Base-by-base conservation (phyloP, 2,113 vertebrate species). In the Oceanites oceanicus region DNA sequence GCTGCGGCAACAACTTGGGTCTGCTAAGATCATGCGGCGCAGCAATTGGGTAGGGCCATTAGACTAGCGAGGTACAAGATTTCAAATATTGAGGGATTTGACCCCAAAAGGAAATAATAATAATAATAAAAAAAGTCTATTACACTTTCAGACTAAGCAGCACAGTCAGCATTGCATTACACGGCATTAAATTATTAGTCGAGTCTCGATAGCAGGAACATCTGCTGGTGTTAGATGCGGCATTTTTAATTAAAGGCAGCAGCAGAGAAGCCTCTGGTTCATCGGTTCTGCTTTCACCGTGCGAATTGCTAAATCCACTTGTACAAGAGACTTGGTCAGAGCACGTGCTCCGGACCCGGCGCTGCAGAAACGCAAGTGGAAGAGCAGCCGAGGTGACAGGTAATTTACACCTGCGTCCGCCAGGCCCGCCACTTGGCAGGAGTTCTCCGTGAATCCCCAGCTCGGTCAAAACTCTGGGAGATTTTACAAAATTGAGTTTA, bases 181-280 rank as follows among this genome's bases (percentile, higher is more conserved):
- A 55, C 0, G 0, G 88, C 77, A 21, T 95, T 91, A 88, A 74
- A 94, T 97, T 92, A 89, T 80, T 89, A 91, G 88, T 83, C 1
- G 1, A 74, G 71, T 85, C 86, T 94, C 6, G 6, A 66, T 36
- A 93, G 81, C 74, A 83, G 86, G 84, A 96, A 95, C 96, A 97
- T 97, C 96, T 96, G 96, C 93, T 94, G 84, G 84, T 94, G 96
- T 96, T 95, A 95, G 88, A 96, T 93, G 88, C 83, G 92, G 95
- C 95, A 84, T 94, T 96, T 97, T 97, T 97, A 97, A 97, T 97
- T 96, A 97, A 97, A 96, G 90, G 85, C 86, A 94, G 86, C 86
- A 77, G 92, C 86, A 71, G 66, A 85, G 84, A 75, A 92, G 86
- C 92, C 88, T 42, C 50, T 91, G 95, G 94, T 96, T 97, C 95